Percentiles rank a stretch among this genome's conserved stretches.
phyloP scores from a whole-genome alignment of 2,888 invertebrate species.

The Scaptomyza polygonia region DNA sequence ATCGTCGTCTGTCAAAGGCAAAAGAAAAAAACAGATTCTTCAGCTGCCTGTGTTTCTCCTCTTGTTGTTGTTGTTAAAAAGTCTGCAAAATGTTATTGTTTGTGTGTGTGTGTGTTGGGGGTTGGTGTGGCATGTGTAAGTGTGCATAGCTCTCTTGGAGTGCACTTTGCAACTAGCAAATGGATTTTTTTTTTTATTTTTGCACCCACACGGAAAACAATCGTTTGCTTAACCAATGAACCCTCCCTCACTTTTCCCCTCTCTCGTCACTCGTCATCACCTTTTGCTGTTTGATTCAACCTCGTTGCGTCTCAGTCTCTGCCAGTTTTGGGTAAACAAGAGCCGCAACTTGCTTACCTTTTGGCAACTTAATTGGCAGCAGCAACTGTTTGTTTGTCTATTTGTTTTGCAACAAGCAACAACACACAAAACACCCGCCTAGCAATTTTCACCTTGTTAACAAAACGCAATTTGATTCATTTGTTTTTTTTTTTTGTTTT shows the following conservation, averaged over 20 bases:
- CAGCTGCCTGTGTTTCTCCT: constrained; percentile 17
- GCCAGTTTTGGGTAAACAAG: constrained; percentile 51
- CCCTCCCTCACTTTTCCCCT: too few relatives aligned
- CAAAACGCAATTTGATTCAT: constrained; percentile 22
- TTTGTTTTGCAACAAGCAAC: constrained; percentile 16
- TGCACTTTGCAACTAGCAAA: constrained; percentile 31
- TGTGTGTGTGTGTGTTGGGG: neutral
- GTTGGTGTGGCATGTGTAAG: neutral
- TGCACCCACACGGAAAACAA: constrained; percentile 7
- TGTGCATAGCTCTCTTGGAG: constrained; percentile 19
- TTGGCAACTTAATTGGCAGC: constrained; percentile 46
- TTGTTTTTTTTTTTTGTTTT: neutral
- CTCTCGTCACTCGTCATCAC: neutral
- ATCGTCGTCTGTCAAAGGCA: constrained; percentile 55
- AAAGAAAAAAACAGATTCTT: constrained; percentile 44
- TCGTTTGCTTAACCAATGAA: constrained; percentile 2
- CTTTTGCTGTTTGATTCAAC: constrained; percentile 8
- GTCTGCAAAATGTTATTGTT: constrained; percentile 33
- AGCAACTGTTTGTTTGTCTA: constrained; percentile 10
- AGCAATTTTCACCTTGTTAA: constrained; percentile 73
- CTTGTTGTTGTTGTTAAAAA: constrained; percentile 26
- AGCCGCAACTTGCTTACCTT: constrained; percentile 53
- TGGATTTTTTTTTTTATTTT: neutral
- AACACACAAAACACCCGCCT: constrained; percentile 51
- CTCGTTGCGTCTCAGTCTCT: neutral